A percentile compares a stretch with the other conserved stretches of the same genome.
phyloP scores from a whole-genome alignment of 23 tunicate species.

The Styela clava region DNA sequence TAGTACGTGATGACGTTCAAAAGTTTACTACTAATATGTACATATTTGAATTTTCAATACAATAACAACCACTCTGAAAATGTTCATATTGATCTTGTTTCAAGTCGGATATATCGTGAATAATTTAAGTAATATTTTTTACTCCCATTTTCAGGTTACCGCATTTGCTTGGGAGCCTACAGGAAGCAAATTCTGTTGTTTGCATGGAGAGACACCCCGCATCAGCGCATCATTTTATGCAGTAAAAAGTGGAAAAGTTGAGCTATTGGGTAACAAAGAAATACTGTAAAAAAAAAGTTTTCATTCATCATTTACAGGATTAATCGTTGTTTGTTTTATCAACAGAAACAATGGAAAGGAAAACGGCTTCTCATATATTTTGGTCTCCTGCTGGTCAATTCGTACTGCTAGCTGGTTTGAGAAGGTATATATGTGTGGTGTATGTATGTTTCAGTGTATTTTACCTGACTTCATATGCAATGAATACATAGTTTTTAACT shows the following conservation, averaged over 20 bases:
- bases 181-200: slow-evolving; percentile 91
- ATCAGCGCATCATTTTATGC: slow-evolving; percentile 88
- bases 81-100: too few species aligned
- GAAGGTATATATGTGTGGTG: slow-evolving; percentile 15
- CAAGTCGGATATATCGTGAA: too few species aligned
- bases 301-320: neutral
- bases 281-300: neutral
- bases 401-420: slow-evolving; percentile 72
- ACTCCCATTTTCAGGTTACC: slow-evolving; percentile 72
- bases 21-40: too few species aligned
- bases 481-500: too few species aligned
- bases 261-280: slow-evolving; percentile 69
- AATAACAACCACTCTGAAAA: too few species aligned
- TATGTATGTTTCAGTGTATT: too few species aligned
- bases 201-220: slow-evolving; percentile 93
- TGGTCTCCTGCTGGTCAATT: slow-evolving; percentile 99
- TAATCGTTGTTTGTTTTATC: neutral
- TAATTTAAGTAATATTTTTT: too few species aligned
- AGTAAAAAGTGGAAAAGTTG: slow-evolving; percentile 83
- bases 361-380: slow-evolving; percentile 92
- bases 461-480: too few species aligned
- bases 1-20: too few species aligned
- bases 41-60: too few species aligned
- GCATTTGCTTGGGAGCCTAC: slow-evolving; percentile 99
- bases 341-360: slow-evolving; percentile 75